phyloP scores from a whole-genome alignment of 2,113 vertebrate species.

The Otus sunia region DNA sequence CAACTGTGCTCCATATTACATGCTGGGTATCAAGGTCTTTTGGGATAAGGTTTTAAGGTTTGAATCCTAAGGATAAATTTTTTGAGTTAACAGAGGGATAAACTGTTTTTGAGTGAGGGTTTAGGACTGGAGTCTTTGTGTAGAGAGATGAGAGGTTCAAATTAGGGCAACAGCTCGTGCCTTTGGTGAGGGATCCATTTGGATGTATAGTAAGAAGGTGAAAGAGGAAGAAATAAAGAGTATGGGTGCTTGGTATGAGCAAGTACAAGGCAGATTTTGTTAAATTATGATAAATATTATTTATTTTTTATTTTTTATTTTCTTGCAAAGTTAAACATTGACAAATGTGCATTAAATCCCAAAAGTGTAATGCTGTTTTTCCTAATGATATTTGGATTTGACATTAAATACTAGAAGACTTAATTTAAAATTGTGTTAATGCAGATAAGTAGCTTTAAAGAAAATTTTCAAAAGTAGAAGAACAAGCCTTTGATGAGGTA shows the following conservation, averaged over 20 bases:
- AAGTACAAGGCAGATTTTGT: not conserved
- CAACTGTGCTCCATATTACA: not conserved
- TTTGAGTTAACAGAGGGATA: not conserved
- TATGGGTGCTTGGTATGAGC: not conserved
- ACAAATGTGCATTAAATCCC: not conserved
- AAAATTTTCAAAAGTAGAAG: not conserved
- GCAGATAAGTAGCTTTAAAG: not conserved
- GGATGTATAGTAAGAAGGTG: not conserved
- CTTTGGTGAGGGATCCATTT: not conserved
- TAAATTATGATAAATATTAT: not conserved
- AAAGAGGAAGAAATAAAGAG: not conserved
- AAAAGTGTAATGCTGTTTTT: not conserved
- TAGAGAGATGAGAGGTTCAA: not conserved
- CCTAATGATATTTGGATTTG: not conserved
- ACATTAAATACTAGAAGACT: not conserved
- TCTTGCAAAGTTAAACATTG: not conserved
- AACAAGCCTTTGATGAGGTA: not conserved
- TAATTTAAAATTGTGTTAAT: not conserved
- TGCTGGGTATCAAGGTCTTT: not conserved
- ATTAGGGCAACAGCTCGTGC: not conserved
- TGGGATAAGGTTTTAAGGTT: not conserved
- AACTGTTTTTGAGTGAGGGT: not conserved
- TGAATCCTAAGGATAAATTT: not conserved
- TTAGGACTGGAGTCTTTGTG: fast-evolving
- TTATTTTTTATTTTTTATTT: not conserved